phyloP scores from a whole-genome alignment of 2,797 vertebrate species.

The Cichlasoma orientale region DNA sequence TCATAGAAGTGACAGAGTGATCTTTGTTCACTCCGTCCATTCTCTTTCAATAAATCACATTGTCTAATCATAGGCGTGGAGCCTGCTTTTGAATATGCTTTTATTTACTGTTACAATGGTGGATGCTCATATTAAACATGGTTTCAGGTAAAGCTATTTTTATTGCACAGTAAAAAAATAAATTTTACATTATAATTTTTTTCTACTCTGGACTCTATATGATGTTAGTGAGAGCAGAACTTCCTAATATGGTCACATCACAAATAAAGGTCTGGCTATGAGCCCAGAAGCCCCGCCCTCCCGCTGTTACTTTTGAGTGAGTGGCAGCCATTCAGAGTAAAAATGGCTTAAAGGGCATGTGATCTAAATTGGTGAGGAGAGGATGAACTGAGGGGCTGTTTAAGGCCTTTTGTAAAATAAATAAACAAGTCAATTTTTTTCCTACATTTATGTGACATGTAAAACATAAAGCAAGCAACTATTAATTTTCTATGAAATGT shows the following conservation, averaged over 20 bases:
- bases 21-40: neutral
- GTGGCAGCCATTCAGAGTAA: too few relatives aligned
- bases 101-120: too few relatives aligned
- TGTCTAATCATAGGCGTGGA: neutral
- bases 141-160: too few relatives aligned
- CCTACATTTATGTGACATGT: neutral
- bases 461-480: too few relatives aligned
- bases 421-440: neutral
- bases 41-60: neutral
- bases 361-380: too few relatives aligned
- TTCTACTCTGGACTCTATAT: neutral
- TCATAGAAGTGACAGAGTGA: neutral
- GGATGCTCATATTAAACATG: too few relatives aligned
- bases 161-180: neutral
- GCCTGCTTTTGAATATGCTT: too few relatives aligned
- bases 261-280: neutral
- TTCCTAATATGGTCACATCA: neutral
- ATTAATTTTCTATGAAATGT: neutral
- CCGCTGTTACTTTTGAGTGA: too few relatives aligned
- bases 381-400: too few relatives aligned
- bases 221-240: neutral
- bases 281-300: neutral
- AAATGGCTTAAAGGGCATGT: too few relatives aligned
- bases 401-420: neutral
- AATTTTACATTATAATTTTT: neutral